These are phyloP conservation scores for Phataginus tetradactyla DNA, from an alignment of 2,797 vertebrate genomes.

Conservation along the genomic window DNA sequence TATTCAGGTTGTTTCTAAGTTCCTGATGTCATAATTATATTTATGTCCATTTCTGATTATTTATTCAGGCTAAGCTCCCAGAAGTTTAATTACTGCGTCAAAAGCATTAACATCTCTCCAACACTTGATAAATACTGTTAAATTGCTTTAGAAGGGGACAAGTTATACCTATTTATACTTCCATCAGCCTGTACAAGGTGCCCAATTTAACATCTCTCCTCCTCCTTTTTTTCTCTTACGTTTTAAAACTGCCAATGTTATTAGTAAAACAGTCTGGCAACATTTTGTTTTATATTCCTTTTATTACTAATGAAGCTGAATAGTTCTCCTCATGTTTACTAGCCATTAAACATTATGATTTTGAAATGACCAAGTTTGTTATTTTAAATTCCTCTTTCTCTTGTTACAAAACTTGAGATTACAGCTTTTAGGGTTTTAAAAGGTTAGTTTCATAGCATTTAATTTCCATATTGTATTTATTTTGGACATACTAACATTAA, in stretches of 20 bases:
- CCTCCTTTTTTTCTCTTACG: not conserved
- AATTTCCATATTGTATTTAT: conserved; percentile 58
- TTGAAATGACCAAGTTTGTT: conserved; percentile 26
- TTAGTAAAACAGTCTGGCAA: not conserved
- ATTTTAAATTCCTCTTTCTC: conserved; percentile 43
- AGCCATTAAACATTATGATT: conserved; percentile 9
- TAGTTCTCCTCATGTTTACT: not conserved
- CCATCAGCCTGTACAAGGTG: not conserved
- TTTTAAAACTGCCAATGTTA: not conserved
- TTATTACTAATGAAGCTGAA: conserved; percentile 6
- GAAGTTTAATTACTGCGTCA: not conserved
- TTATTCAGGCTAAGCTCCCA: conserved; percentile 40
- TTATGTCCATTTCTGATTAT: conserved; percentile 20
- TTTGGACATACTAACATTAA: conserved; percentile 23
- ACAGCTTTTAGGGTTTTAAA: conserved; percentile 37
- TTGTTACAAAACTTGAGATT: conserved; percentile 6
- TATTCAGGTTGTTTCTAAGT: conserved; percentile 8
- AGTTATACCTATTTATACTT: not conserved
- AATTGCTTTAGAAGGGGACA: not conserved
- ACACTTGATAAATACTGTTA: not conserved
- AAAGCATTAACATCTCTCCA: not conserved
- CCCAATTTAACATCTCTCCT: not conserved
- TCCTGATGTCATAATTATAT: conserved; percentile 18
- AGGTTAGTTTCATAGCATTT: not conserved
- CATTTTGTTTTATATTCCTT: conserved; percentile 5